phyloP scores from a whole-genome alignment of 2,113 vertebrate species.

The Isichthys henryi region DNA sequence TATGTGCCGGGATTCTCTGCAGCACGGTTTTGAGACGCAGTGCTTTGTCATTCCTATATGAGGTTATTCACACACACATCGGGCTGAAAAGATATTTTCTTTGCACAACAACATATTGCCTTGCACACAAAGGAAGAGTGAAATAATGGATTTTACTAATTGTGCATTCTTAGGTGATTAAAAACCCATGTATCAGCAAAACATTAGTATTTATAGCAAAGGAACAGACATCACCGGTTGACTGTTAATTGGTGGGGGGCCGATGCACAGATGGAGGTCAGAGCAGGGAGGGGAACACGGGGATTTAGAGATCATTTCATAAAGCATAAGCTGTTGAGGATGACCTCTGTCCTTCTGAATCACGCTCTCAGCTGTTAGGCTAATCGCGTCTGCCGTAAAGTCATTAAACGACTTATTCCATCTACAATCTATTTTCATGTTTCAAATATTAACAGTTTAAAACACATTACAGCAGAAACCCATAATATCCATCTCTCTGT shows the following conservation, averaged over 20 bases:
- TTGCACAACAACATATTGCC: neutral
- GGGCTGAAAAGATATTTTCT: neutral
- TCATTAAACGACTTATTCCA: neutral
- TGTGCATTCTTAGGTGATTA: neutral
- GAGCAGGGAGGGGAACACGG: neutral
- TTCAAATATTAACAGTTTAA: conserved; percentile 2
- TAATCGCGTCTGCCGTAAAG: neutral
- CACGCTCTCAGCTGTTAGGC: neutral
- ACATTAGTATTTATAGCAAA: neutral
- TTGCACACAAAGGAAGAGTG: neutral
- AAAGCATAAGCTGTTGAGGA: neutral
- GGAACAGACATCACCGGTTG: neutral
- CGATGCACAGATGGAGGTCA: neutral
- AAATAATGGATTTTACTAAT: neutral
- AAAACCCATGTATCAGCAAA: neutral
- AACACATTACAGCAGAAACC: neutral
- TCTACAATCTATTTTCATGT: conserved; percentile 10
- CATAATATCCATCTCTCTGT: neutral
- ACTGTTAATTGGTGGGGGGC: neutral
- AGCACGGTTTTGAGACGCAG: neutral
- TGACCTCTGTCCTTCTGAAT: neutral
- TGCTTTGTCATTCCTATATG: neutral
- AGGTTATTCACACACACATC: neutral
- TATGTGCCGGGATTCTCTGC: neutral
- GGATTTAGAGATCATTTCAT: neutral